Evolutionary conservation across 2,113 vertebrate genomes (phyloP), one percentile per base, ranked within the genome.

Genomic region (Myocastor coypus): DNA sequence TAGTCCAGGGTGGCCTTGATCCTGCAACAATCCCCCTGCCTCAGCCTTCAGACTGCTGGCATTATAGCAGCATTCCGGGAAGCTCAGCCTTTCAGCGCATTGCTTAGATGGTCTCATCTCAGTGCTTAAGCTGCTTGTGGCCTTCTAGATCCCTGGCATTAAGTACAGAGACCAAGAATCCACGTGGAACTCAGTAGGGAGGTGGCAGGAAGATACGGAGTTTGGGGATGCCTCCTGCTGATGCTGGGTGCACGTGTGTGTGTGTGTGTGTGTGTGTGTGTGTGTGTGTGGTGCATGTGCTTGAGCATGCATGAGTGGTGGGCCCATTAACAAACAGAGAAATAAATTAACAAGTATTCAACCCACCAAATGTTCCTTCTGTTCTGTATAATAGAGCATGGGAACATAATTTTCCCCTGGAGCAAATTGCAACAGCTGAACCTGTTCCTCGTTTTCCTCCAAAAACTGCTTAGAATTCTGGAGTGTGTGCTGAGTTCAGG

Each of bases 281-380:
- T 4, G 75, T 32, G 40, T 10, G 12, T 4, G 37, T 11, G 9
- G 30, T 30, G 20, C 20, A n/a, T 14, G 4, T 24, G 20, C 32
- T 86, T 14, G 42, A 90, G 94, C 92, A 63, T 86, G 89, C 77
- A 61, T 19, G 0, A 50, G 91, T 73, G 87, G 90, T 5, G 1
- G 81, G 88, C 90, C 95, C 92, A 95, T 96, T 96, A 95, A 96
- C 95, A 97, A 96, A 97, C 94, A 97, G 89, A 96, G 95, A 97
- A 97, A 97, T 97, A 96, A 97, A 97, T 97, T 92, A 97, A 91
- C 94, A 96, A 84, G 86, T 94, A 95, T 97, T 97, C 96, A 97
- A 88, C 92, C 94, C 95, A 97, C 97, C 94, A 96, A 95, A 97
- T 96, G 94, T 96, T 96, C 94, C 96, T 97, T 98, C 97, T 97